Evolutionary conservation across 2,888 invertebrate species (phyloP).

Genomic region (Parnassius glacialis): DNA sequence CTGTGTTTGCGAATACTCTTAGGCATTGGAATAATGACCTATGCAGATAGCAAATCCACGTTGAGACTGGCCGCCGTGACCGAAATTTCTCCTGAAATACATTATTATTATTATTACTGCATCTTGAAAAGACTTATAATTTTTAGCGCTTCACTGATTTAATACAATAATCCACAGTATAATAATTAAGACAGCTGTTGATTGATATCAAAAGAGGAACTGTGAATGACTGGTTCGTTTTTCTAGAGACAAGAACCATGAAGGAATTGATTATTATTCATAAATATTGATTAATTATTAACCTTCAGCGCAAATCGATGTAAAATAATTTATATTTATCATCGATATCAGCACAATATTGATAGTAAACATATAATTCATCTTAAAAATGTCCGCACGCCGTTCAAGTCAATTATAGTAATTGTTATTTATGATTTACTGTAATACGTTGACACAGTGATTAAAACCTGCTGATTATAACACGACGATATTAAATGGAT

Average conservation of each 20-base stretch:
- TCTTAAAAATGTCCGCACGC: constrained; percentile 28
- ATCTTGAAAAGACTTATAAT: no score
- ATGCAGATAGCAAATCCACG: no score
- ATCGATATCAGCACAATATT: constrained; percentile 26
- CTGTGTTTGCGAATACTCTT: no score
- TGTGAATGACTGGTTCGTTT: background rate
- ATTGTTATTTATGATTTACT: constrained; percentile 34
- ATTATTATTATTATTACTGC: no score
- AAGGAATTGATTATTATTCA: constrained; percentile 15
- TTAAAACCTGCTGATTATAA: constrained; percentile 29
- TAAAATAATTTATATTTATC: constrained; percentile 28
- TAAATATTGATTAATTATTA: constrained; percentile 25
- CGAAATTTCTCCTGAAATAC: no score
- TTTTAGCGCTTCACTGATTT: no score
- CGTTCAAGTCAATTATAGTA: constrained; percentile 33
- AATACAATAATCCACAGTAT: no score
- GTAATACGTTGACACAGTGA: constrained; percentile 28
- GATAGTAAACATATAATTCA: constrained; percentile 29
- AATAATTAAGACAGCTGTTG: no score
- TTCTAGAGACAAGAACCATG: constrained; percentile 1
- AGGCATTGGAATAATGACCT: no score
- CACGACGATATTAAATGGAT: background rate
- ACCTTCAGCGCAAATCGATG: constrained; percentile 27
- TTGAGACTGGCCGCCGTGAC: no score
- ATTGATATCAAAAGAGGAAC: background rate